These are phyloP conservation scores for Drosophila subobscura DNA, from an alignment of 1,140 invertebrate species.

Conservation along the genomic window DNA sequence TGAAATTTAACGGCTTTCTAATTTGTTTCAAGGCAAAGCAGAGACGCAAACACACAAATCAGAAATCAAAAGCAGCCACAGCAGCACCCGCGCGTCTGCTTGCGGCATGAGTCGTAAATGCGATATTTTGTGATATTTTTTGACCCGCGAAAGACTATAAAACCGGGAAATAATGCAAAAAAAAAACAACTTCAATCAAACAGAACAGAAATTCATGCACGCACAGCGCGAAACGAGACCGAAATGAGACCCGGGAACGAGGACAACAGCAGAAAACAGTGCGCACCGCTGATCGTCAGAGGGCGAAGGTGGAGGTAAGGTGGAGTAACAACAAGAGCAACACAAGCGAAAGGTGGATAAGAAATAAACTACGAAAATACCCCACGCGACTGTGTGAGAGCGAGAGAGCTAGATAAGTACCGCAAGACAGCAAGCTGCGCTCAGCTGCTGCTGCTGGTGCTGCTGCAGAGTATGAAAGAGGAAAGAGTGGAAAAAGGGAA, in stretches of 20 bases:
- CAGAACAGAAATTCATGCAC: conserved; percentile 25
- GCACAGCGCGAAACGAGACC: conserved; percentile 36
- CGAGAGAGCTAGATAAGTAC: neutral
- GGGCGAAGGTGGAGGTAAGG: conserved; percentile 20
- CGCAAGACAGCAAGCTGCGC: conserved; percentile 40
- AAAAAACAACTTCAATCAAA: conserved; percentile 32
- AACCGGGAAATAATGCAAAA: conserved; percentile 16
- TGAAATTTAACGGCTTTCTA: conserved; percentile 74
- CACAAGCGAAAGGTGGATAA: conserved; percentile 25
- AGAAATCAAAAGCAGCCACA: conserved; percentile 44
- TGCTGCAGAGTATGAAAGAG: no score
- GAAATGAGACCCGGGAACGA: conserved; percentile 18
- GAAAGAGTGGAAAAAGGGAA: conserved; percentile 7
- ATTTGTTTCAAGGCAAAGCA: conserved; percentile 69
- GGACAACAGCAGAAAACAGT: neutral
- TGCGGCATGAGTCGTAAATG: conserved; percentile 37
- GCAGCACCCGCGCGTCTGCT: conserved; percentile 9
- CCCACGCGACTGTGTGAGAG: conserved; percentile 19
- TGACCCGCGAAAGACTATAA: conserved; percentile 27
- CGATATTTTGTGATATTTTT: conserved; percentile 27
- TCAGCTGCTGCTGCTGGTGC: conserved; percentile 30
- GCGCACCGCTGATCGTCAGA: neutral
- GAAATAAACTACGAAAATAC: conserved; percentile 28
- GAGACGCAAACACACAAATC: conserved; percentile 43
- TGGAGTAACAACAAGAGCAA: conserved; percentile 30